Base-by-base conservation (phyloP, 2,113 vertebrate species). In the Spea bombifrons region DNA sequence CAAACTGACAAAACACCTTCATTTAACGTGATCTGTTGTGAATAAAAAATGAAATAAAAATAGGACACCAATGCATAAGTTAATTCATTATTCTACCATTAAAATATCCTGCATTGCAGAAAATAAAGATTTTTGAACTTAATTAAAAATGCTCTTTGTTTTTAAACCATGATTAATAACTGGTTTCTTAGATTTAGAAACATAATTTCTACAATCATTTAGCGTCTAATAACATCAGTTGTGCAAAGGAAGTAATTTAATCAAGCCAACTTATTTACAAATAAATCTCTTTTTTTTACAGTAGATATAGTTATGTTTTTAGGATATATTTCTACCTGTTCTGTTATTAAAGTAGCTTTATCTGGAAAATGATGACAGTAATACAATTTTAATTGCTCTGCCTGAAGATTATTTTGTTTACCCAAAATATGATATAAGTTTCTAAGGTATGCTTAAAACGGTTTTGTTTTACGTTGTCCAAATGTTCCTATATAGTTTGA, bases 1-100 rank as follows among this genome's bases (percentile, higher is more conserved):
- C 68, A 84, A 76, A 82, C 78, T 87, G 84, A 70, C 71, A 75
- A 61, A 44, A 86, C 74, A 84, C 30, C 65, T 43, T 84, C 45
- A 16, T 81, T 80, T 76, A 74, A 13, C 83, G 84, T 83, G 83
- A 84, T 75, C n/a, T 55, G 70, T 85, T 71, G 77, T 66, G 9
- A 52, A 52, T 7, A 52, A 52, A 52, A 52, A 52, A 52, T 52
- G 1, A 52, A 52, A 52, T 3, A 13, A 59, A 59, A 59, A 9
- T 13, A 59, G 55, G 55, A 59, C 10, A 12, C 15, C 12, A 2
- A 13, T 13, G 15, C 10, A 59, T 59, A 8, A 9, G 2, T 59
- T 59, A 12, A 12, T 9, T 59, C 15, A 59, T 59, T 59, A 13
- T 7, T 59, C 55, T 13, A 59, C 55, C 55, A 59, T 13, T 59